Percentiles rank a stretch among this genome's conserved stretches.
Conservation (phyloP, 2,113 vertebrate species). For the Hystrix cristata region DNA sequence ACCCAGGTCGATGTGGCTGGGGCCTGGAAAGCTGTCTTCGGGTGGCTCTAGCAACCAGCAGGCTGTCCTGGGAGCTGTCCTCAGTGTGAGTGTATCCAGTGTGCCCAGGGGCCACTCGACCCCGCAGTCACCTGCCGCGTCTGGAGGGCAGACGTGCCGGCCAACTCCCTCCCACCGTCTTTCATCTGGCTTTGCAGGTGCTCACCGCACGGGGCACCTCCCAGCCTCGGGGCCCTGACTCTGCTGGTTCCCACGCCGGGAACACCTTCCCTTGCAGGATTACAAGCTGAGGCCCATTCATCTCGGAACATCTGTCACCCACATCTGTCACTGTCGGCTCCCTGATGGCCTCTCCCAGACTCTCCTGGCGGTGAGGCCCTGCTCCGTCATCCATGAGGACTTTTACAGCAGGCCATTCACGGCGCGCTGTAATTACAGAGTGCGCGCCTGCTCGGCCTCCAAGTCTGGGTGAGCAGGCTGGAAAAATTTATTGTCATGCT, state of each 20-base stretch:
- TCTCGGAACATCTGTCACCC: conserved; percentile 43
- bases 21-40: neutral
- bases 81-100: neutral
- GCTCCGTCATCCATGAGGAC: neutral
- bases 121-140: neutral
- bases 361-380: neutral
- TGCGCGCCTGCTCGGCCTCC: conserved; percentile 49
- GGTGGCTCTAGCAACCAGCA: neutral
- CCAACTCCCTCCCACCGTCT: neutral
- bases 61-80: neutral
- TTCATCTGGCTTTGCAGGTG: neutral
- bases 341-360: conserved; percentile 47
- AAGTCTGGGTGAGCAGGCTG: conserved; percentile 56
- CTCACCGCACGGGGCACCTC: neutral
- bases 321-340: neutral
- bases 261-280: conserved; percentile 45
- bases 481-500: neutral
- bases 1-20: neutral
- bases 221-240: neutral
- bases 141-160: neutral
- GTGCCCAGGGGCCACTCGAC: neutral
- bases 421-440: conserved; percentile 68
- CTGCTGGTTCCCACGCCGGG: conserved; percentile 28
- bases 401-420: conserved; percentile 52
- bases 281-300: conserved; percentile 70